These are phyloP conservation scores for Eospalax fontanierii DNA, from an alignment of 2,797 vertebrate species.

Conservation along the genomic window DNA sequence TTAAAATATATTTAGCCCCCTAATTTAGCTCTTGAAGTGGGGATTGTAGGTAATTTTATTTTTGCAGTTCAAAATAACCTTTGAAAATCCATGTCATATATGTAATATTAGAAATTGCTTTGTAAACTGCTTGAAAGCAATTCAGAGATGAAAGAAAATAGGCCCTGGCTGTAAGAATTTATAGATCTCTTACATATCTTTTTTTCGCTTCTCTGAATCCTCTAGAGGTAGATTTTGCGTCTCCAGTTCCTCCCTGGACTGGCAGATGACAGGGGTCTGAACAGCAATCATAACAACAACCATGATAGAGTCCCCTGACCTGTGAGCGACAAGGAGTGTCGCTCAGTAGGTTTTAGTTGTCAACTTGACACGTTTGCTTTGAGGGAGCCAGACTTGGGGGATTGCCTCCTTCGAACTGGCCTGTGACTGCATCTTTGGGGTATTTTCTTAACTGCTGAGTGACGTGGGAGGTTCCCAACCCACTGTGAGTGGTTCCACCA, in stretches of 20 bases:
- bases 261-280: not conserved
- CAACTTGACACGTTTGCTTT: no score
- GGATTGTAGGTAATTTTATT: slow-evolving; percentile 6
- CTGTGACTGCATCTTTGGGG: no score
- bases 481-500: no score
- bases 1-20: not conserved
- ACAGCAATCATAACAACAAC: not conserved
- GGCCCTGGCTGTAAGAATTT: not conserved
- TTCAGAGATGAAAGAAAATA: not conserved
- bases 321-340: no score
- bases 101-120: not conserved
- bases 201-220: not conserved
- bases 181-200: no score
- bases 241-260: not conserved
- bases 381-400: no score
- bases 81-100: not conserved
- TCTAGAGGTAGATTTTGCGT: not conserved
- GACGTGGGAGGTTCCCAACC: no score
- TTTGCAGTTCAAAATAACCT: not conserved
- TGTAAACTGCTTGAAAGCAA: not conserved
- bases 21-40: not conserved
- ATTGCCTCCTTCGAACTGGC: no score
- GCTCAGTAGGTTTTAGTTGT: no score
- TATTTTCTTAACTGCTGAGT: no score
- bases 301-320: no score